phyloP scores from a whole-genome alignment of 1,140 invertebrate genomes.

The Ostrea denselamellosa region DNA sequence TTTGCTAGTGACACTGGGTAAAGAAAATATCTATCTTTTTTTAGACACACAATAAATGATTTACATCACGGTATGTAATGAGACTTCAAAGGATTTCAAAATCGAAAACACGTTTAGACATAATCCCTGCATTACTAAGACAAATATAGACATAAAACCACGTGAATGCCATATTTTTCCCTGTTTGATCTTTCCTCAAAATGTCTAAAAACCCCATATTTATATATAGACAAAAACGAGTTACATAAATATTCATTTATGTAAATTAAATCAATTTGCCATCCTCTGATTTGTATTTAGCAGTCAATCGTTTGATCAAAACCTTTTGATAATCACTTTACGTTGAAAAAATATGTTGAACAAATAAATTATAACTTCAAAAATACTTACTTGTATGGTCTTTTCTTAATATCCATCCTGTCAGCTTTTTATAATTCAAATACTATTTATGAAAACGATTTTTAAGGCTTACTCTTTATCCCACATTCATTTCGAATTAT shows the following conservation, averaged over 20 bases:
- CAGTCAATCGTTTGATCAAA: no score
- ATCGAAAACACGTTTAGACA: no score
- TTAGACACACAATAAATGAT: not conserved
- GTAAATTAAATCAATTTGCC: no score
- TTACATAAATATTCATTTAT: no score
- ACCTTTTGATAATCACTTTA: not conserved
- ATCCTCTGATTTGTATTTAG: no score
- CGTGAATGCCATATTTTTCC: no score
- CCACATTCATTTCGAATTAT: not conserved
- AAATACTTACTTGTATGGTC: slow-evolving; percentile 5
- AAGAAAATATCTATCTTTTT: not conserved
- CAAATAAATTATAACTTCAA: not conserved
- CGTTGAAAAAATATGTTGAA: not conserved
- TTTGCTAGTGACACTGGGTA: not conserved
- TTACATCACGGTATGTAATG: not conserved
- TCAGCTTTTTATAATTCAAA: not conserved
- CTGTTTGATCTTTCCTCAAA: no score
- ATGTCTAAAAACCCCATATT: no score
- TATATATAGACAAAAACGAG: no score
- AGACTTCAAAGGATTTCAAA: no score
- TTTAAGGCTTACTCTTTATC: not conserved
- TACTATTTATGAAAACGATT: not conserved
- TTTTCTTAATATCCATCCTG: not conserved
- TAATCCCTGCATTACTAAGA: no score
- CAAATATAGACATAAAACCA: not conserved